Evolutionary conservation across 2,113 vertebrate species (phyloP).

Genomic region (Lampris megalopsis): DNA sequence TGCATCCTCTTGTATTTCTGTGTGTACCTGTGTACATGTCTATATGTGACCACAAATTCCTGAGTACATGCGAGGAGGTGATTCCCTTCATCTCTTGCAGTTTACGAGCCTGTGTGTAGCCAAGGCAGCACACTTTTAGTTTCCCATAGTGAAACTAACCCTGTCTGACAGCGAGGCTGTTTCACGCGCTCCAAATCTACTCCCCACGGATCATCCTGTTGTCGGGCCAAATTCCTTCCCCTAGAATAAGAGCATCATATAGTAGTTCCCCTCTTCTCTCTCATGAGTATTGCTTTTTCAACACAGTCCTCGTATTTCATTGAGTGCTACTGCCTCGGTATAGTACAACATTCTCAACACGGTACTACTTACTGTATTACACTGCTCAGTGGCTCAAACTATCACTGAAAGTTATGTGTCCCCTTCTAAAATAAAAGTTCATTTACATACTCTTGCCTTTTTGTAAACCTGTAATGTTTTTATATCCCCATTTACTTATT

Average conservation of each 20-base stretch:
- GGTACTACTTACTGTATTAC: too few relatives aligned
- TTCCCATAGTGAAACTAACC: slow-evolving; percentile 3
- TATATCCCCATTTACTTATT: too few relatives aligned
- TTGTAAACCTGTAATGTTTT: too few relatives aligned
- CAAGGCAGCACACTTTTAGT: neutral
- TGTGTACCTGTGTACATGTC: neutral
- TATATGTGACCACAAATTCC: neutral
- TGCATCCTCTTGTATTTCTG: too few relatives aligned
- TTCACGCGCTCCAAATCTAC: neutral
- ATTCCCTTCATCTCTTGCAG: neutral
- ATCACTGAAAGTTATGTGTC: too few relatives aligned
- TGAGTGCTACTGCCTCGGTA: neutral
- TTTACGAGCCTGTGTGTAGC: neutral
- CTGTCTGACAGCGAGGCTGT: neutral
- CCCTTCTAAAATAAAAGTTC: too few relatives aligned
- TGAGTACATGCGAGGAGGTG: neutral
- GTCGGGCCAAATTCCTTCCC: neutral
- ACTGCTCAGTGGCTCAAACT: too few relatives aligned
- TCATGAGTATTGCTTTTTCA: too few relatives aligned
- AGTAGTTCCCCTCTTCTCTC: neutral
- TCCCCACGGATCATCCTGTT: neutral
- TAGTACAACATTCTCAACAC: too few relatives aligned
- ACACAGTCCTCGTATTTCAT: neutral
- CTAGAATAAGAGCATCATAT: slow-evolving; percentile 4
- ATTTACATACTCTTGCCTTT: too few relatives aligned